These are phyloP conservation scores for Periophthalmus modestus DNA, from an alignment of 2,113 vertebrate genomes.

Conservation along the genomic window DNA sequence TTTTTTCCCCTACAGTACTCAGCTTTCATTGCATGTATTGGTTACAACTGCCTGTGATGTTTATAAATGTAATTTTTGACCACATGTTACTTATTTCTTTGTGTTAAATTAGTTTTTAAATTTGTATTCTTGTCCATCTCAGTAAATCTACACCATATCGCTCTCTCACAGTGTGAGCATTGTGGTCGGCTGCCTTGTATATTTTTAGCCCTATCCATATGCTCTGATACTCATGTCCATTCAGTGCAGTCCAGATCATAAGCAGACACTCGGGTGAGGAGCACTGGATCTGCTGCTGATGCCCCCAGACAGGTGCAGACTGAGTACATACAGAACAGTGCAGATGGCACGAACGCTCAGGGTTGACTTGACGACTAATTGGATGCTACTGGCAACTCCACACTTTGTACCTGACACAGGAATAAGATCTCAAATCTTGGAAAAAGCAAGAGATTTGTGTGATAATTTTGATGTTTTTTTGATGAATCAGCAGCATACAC, in stretches of 20 bases:
- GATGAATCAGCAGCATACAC: no score
- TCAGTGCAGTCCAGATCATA: constrained; percentile 1
- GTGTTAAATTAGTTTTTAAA: no score
- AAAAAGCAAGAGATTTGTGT: constrained; percentile 1
- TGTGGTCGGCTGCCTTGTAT: neutral
- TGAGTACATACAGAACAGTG: constrained; percentile 8
- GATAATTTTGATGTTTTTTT: neutral
- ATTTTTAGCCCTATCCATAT: neutral
- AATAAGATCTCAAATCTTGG: constrained; percentile 28
- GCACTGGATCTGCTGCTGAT: constrained; percentile 32
- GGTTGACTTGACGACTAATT: constrained; percentile 45
- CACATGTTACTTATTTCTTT: no score
- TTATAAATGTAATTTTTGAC: neutral
- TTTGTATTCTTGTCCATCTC: neutral
- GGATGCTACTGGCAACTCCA: constrained; percentile 44
- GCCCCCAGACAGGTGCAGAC: constrained; percentile 14
- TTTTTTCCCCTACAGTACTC: no score
- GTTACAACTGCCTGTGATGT: neutral
- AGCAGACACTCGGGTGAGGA: constrained; percentile 12
- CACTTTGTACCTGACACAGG: constrained; percentile 52
- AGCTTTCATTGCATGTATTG: no score
- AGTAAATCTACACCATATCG: neutral
- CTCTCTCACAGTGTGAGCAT: neutral
- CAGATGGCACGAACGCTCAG: constrained; percentile 18
- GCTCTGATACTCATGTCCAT: neutral